These are phyloP conservation scores for Pithys albifrons DNA, from an alignment of 2,113 vertebrate genomes.

Conservation along the genomic window DNA sequence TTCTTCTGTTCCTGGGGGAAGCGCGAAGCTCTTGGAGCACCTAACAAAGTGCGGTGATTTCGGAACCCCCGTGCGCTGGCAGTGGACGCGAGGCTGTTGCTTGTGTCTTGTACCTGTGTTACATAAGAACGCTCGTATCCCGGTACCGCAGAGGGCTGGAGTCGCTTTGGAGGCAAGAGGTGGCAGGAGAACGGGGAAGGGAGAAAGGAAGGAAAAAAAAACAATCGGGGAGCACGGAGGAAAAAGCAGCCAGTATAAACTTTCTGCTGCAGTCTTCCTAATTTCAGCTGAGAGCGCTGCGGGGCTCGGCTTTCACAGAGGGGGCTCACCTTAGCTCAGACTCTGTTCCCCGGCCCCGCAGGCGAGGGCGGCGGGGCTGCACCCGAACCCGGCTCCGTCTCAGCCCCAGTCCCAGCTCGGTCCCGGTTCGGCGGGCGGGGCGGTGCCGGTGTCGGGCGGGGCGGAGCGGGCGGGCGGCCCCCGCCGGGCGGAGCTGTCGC, in stretches of 20 bases:
- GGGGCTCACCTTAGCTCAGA: neutral
- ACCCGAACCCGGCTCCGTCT: neutral
- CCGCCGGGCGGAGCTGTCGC: neutral
- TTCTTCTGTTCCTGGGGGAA: neutral
- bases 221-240: neutral
- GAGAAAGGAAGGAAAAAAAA: neutral
- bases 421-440: neutral
- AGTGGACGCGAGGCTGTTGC: neutral
- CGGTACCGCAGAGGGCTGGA: neutral
- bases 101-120: neutral
- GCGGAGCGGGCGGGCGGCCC: neutral
- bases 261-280: neutral
- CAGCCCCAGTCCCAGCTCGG: neutral
- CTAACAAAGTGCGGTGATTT: neutral
- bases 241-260: neutral
- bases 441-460: neutral
- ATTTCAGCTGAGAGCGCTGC: neutral
- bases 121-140: neutral
- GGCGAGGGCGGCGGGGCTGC: neutral
- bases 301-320: neutral
- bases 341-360: neutral
- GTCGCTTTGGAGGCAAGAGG: neutral
- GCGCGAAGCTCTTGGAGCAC: accelerated
- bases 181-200: neutral
- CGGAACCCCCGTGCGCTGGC: accelerated